A percentile compares a stretch with the other conserved stretches of the same genome.
Conservation (phyloP, 2,888 invertebrate species). For the Deilephila porcellus region DNA sequence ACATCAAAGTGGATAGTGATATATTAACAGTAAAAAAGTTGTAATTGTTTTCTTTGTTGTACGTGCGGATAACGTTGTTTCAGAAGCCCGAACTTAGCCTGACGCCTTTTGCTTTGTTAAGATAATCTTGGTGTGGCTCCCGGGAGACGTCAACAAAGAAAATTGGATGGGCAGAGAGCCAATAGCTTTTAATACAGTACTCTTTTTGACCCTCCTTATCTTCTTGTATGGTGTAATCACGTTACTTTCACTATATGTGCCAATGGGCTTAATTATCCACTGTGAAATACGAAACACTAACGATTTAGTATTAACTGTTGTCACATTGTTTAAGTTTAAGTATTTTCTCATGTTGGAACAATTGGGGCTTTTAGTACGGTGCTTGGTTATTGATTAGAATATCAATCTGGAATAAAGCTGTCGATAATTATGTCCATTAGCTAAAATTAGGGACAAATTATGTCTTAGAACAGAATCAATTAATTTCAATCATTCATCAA, state of each 20-base stretch:
- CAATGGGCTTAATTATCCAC: conserved; percentile 29
- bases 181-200: conserved; percentile 80
- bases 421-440: too few species aligned
- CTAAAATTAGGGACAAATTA: too few species aligned
- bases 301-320: neutral
- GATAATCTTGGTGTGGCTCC: conserved; percentile 78
- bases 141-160: conserved; percentile 82
- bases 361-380: too few species aligned
- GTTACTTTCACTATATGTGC: conserved; percentile 58
- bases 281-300: conserved; percentile 18
- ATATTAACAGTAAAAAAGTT: conserved; percentile 63
- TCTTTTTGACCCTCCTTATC: conserved; percentile 80
- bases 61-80: conserved; percentile 69
- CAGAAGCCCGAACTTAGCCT: conserved; percentile 62
- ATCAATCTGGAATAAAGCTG: too few species aligned
- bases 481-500: too few species aligned
- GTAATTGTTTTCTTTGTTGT: conserved; percentile 64
- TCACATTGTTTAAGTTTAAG: neutral
- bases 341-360: neutral
- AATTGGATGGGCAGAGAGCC: conserved; percentile 84
- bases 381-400: too few species aligned
- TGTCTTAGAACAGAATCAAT: too few species aligned
- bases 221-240: conserved; percentile 73
- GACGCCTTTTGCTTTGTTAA: conserved; percentile 77
- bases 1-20: conserved; percentile 38